Evolutionary conservation across 2,797 vertebrate genomes (phyloP), one percentile per base, ranked within the genome.

Genomic region (Neostethus bicornis): DNA sequence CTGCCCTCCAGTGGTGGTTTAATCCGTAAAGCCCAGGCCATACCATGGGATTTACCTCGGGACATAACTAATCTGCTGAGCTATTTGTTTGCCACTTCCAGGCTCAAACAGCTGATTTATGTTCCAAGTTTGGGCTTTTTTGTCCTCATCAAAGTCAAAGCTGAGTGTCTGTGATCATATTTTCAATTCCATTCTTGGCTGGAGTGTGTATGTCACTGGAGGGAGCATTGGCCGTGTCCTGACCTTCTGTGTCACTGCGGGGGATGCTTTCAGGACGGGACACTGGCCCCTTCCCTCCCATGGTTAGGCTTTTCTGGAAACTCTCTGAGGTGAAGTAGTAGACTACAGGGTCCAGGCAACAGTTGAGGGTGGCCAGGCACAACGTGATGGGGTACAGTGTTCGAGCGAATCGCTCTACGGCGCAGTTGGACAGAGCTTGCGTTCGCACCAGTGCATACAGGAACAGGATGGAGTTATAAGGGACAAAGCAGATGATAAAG

Each of bases 271-370:
- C 95, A 34, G 92, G 92, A 73, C 94, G 92, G 29, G 91, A 89
- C 51, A 93, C 91, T 0, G 79, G 38, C 9, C 93, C 90, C 83
- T 91, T 92, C 12, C 62, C 65, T 51, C 94, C 96, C 21, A 94
- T 87, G 70, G 94, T 94, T 75, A 98, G 92, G 37, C 95, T 97
- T 81, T 98, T 98, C 90, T 99, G 95, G 88, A 98, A 99, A 66
- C 95, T 96, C 85, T 99, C 96, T 0, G 96, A 97, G 1, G 97
- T 98, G 66, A 98, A 98, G 75, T 99, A 98, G 77, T 98, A 98
- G 67, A 98, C 95, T 63, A 98, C 96, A 0, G 97, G 97, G 72
- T 99, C 96, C 21, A 99, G 93, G 85, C 96, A 99, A 90, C 97
- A 99, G 88, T 98, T 99, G 63, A 95, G 92, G 14, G 93, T 94